These are phyloP conservation scores for Isotomurus palustris DNA, from an alignment of 2,888 invertebrate species.

Conservation along the genomic window DNA sequence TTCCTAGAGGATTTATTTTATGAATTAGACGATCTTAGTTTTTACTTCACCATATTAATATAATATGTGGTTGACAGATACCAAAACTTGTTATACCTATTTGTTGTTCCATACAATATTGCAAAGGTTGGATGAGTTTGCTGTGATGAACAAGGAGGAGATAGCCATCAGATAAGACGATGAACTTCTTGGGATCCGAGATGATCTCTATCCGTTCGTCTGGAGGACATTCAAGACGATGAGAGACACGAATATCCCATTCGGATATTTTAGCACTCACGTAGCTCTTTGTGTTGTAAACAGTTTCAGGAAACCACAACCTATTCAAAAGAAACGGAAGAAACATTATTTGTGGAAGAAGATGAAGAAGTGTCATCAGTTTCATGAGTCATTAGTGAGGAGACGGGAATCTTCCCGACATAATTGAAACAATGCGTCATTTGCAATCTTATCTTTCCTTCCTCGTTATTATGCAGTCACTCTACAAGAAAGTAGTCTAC, in stretches of 20 bases:
- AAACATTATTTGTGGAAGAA: neutral
- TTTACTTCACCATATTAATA: neutral
- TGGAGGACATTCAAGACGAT: slow-evolving; percentile 29
- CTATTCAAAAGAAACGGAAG: slow-evolving; percentile 22
- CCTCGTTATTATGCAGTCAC: neutral
- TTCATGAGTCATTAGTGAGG: neutral
- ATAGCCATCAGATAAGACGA: slow-evolving; percentile 34
- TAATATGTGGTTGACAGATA: neutral
- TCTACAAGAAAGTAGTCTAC: no score
- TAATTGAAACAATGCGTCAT: no score
- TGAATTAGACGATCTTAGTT: neutral
- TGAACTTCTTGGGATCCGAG: slow-evolving; percentile 35
- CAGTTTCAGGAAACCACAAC: slow-evolving; percentile 39
- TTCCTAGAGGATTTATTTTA: slow-evolving; percentile 22
- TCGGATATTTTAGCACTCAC: slow-evolving; percentile 27
- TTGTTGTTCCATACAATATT: slow-evolving; percentile 45
- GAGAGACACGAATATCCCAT: slow-evolving; percentile 37
- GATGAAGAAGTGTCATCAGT: neutral
- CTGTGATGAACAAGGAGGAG: slow-evolving; percentile 34
- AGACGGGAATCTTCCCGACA: neutral
- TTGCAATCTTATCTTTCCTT: neutral
- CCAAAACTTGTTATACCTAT: slow-evolving; percentile 22
- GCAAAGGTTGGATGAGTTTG: slow-evolving; percentile 30
- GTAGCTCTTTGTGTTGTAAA: slow-evolving; percentile 27
- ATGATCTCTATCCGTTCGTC: slow-evolving; percentile 36